Base-by-base conservation (phyloP, 2,888 invertebrate species). In the Ophioninae sp. region DNA sequence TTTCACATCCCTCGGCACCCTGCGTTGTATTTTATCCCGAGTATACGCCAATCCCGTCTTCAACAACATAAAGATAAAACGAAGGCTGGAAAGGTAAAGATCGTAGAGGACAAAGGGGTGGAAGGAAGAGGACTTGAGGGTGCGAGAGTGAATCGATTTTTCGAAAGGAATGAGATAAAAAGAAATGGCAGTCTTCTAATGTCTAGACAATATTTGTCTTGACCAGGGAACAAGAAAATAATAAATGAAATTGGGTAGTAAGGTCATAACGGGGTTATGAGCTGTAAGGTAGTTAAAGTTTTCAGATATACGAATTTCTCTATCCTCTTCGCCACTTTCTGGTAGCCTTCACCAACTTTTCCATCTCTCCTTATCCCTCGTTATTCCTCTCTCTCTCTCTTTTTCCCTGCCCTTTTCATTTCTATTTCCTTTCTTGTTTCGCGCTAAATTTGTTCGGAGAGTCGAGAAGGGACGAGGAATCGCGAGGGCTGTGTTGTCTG, bases 241-340 rank as follows among this genome's bases (percentile, higher is more conserved):
- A 91, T 90, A 90, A 91, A 89, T 87, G 89, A 86, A 87, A 87
- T 88, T 85, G 87, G 86, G 86, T 85, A 86, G 88, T 88, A 85
- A 88, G 88, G 88, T 90, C 90, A 90, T 91, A 91, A 91, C 89
- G 88, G 90, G 88, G 91, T 91, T 91, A 91, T 91, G 91, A 89
- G 89, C 90, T 91, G 91, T 91, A 89, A 91, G 91, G 90, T 91
- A 91, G 91, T 91, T 91, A 90, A 91, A 91, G 87, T 91, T 91
- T 91, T 90, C 89, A 88, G 88, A 88, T 89, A 86, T 83, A 84
- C 69, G 68, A 69, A 58, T 22, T 23, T 61, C 74, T 65, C 65
- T 74, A 39, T 67, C 77, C 77, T 58, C 59, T 44, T 30, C 58
- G 44, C 68, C 72, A 20, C 69, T 69, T 30, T 20, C 44, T 71